Percentiles rank a stretch among this genome's conserved stretches.
Conservation (phyloP, 2,113 vertebrate genomes). For the Peucedramus taeniatus region DNA sequence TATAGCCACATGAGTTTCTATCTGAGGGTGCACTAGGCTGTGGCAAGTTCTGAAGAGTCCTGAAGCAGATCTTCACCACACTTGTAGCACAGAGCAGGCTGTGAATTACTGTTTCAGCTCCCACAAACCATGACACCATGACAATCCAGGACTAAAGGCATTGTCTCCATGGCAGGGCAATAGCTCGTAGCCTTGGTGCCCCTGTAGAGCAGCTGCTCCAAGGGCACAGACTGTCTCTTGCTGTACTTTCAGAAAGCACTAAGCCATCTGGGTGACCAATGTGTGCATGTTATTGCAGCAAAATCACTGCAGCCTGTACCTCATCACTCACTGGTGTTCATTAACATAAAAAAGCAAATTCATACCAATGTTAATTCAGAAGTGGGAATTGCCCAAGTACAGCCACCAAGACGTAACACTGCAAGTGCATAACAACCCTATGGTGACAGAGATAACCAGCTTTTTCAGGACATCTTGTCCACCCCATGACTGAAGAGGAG, state of each 20-base stretch:
- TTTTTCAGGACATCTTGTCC: conserved; percentile 16
- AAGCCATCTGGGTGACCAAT: background rate
- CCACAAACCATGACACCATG: background rate
- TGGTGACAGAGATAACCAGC: background rate
- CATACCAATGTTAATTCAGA: background rate
- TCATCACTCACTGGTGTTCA: background rate
- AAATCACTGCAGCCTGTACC: background rate
- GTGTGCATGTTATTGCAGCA: background rate
- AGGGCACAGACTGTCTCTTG: background rate
- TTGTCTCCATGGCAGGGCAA: background rate
- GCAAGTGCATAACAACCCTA: background rate
- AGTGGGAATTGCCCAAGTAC: background rate
- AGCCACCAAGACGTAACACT: background rate
- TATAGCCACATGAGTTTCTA: background rate
- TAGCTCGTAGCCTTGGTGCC: background rate
- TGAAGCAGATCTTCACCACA: background rate
- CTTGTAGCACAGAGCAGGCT: background rate
- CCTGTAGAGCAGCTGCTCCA: background rate
- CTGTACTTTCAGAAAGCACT: background rate
- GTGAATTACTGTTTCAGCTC: background rate
- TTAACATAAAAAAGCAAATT: background rate
- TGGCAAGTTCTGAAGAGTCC: background rate
- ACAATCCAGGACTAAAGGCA: background rate
- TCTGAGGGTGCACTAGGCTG: background rate
- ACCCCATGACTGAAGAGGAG: conserved; percentile 25